A percentile compares a stretch with the other conserved stretches of the same genome.
phyloP scores from a whole-genome alignment of 2,888 invertebrate genomes.

The Auanema freiburgensis region DNA sequence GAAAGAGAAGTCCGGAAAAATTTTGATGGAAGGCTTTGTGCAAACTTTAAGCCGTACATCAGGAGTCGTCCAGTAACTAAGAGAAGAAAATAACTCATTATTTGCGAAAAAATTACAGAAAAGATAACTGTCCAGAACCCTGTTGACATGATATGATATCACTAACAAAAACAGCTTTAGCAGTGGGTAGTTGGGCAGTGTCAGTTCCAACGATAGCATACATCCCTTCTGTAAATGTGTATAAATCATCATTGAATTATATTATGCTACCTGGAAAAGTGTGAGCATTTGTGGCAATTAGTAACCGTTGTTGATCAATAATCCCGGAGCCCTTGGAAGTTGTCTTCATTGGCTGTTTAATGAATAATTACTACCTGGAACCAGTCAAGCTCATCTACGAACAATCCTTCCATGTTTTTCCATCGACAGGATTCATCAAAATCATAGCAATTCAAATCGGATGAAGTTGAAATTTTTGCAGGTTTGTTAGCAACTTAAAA shows the following conservation, averaged over 20 bases:
- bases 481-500: not conserved
- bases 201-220: constrained; percentile 61
- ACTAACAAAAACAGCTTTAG: constrained; percentile 58
- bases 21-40: constrained; percentile 37
- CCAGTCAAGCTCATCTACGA: constrained; percentile 62
- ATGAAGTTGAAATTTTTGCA: constrained; percentile 1
- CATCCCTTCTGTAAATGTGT: constrained; percentile 46
- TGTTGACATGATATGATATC: constrained; percentile 51
- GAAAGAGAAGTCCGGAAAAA: constrained; percentile 58
- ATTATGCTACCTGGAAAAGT: constrained; percentile 43
- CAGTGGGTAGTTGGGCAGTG: constrained; percentile 44
- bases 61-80: constrained; percentile 62
- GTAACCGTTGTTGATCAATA: constrained; percentile 49
- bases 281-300: constrained; percentile 54
- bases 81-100: constrained; percentile 5
- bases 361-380: constrained; percentile 26
- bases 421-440: constrained; percentile 58
- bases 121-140: constrained; percentile 46
- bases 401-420: constrained; percentile 60
- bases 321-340: constrained; percentile 53
- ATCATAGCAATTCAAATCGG: constrained; percentile 51
- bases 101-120: constrained; percentile 33
- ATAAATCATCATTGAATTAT: not conserved
- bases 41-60: constrained; percentile 58
- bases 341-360: too few species aligned